These are phyloP conservation scores for Melanerpes formicivorus DNA, from an alignment of 2,113 vertebrate genomes.

Conservation along the genomic window DNA sequence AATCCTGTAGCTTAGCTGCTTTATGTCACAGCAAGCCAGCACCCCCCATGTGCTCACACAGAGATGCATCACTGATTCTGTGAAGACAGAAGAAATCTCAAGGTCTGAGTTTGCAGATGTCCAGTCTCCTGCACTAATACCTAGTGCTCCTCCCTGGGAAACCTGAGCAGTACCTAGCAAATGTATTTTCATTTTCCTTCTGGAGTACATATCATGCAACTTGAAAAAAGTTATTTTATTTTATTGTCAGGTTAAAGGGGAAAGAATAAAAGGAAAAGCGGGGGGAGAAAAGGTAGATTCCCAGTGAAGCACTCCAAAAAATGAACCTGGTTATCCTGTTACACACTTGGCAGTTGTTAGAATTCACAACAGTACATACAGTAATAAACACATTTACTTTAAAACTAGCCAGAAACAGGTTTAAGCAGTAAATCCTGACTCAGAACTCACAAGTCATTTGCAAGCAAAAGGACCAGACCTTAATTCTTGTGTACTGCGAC, in stretches of 20 bases:
- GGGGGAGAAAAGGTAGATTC: background rate
- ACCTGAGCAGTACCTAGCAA: background rate
- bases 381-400: constrained; percentile 24
- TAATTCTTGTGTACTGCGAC: background rate
- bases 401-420: background rate
- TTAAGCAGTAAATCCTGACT: background rate
- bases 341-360: background rate
- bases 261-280: background rate
- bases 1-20: accelerated
- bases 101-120: no score
- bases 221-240: background rate
- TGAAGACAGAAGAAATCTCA: no score
- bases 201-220: background rate
- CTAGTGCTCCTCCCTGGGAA: no score
- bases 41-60: accelerated
- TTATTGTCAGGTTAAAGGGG: background rate
- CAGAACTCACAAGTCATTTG: background rate
- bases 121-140: background rate
- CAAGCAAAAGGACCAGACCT: background rate
- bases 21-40: accelerated
- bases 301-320: background rate
- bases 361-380: background rate
- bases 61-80: background rate
- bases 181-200: background rate
- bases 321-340: background rate